phyloP scores from a whole-genome alignment of 2,113 vertebrate genomes.

The Semnopithecus entellus region DNA sequence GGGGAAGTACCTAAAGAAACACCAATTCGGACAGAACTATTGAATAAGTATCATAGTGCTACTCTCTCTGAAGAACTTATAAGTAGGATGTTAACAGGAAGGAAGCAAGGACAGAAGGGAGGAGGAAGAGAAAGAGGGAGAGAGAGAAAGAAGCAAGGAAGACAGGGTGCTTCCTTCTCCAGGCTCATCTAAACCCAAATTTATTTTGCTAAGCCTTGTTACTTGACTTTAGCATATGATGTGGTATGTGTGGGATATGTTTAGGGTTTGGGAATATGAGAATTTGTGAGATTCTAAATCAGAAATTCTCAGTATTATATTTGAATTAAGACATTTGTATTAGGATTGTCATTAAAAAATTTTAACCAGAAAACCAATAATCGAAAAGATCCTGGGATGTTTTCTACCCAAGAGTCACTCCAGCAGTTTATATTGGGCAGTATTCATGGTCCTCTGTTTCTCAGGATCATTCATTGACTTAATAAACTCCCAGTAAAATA shows the following conservation, averaged over 20 bases:
- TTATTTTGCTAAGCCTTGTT: neutral
- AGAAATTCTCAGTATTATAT: neutral
- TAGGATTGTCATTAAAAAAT: neutral
- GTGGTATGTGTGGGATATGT: neutral
- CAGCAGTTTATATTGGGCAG: neutral
- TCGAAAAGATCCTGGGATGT: neutral
- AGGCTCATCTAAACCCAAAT: neutral
- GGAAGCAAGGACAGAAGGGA: fast-evolving
- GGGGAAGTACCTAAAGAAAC: conserved; percentile 21
- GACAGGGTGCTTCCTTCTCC: neutral
- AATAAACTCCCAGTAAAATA: neutral
- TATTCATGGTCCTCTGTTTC: neutral
- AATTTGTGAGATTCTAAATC: neutral
- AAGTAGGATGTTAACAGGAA: neutral
- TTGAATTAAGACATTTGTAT: neutral
- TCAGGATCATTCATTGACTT: neutral
- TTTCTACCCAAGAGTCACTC: neutral
- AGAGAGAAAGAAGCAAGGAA: neutral
- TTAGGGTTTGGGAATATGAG: neutral
- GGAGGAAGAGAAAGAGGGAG: neutral
- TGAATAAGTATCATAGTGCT: neutral
- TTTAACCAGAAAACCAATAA: neutral
- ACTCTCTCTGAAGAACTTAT: neutral
- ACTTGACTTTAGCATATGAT: neutral
- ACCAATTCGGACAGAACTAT: neutral